Base-by-base conservation (phyloP, 1,140 invertebrate genomes). In the Papilio helenus region DNA sequence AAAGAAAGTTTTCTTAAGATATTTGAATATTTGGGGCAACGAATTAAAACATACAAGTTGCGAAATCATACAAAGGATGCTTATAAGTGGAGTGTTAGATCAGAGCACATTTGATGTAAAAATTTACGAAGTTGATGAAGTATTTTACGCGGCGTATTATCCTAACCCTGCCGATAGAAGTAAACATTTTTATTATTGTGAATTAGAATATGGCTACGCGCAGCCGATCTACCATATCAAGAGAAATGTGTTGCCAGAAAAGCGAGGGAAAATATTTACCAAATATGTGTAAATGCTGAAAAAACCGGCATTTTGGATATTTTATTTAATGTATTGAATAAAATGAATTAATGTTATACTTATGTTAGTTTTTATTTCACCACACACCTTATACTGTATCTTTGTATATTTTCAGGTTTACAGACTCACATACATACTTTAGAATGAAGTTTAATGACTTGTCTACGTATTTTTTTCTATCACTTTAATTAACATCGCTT, bases 21-120 rank as follows among this genome's bases (percentile, higher is more conserved):
- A 95, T 79, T 86, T 96, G 1, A 95, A 92, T 80, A 88, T 96
- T 51, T 96, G 94, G 92, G 96, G 96, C 0, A 96, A 96, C 82
- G 81, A 87, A 79, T 83, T 96, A 65, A 90, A 88, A 0, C 88
- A 92, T 72, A 51, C 51, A 10, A 88, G 92, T 46, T 95, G 93
- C 46, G 86, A 86, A 44, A 93, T 95, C 46, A 84, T 96, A 7
- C 79, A 95, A 76, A 90, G 95, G 84, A 95, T 96, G 94, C 71
- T 96, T 8, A n/a, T 82, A 9, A 95, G 95, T 46, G 91, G 92
- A 1, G 91, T 92, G 0, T 82, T 96, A 1, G 87, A 92, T 26
- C 95, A 96, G 87, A 90, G 95, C 23, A 90, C 94, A 7, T 90
- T 96, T 46, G 96, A 96, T 84, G 93, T 96, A 0, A 93, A 93